Conservation (phyloP, 2,888 invertebrate species). For the Arctia plantaginis region DNA sequence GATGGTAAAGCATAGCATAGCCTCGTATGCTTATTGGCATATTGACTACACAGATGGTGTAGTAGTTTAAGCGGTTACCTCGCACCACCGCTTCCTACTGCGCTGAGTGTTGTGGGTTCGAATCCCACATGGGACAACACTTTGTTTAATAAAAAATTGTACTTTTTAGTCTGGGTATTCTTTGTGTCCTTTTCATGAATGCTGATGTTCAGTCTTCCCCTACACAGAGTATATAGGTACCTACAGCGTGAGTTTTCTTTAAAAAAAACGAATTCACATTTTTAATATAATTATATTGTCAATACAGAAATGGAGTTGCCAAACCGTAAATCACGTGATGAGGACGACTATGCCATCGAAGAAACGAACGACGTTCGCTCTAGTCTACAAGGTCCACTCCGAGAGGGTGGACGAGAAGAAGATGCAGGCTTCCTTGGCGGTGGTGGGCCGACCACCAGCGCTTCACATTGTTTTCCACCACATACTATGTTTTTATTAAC, state of each 20-base stretch:
- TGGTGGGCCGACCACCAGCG: conserved; percentile 63
- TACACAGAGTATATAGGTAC: too few species aligned
- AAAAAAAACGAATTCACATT: neutral
- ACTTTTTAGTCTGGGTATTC: too few species aligned
- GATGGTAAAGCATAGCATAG: too few species aligned
- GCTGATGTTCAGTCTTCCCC: too few species aligned
- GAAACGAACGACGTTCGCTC: conserved; percentile 86
- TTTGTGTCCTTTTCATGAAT: neutral
- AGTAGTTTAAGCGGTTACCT: too few species aligned
- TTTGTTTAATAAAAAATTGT: too few species aligned
- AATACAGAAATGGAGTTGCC: conserved; percentile 88
- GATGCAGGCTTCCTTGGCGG: conserved; percentile 80
- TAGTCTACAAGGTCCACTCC: conserved; percentile 88
- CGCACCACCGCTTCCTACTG: too few species aligned
- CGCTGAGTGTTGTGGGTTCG: too few species aligned
- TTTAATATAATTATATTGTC: neutral
- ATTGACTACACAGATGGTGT: too few species aligned
- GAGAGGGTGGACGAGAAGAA: conserved; percentile 85
- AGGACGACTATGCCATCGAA: conserved; percentile 76
- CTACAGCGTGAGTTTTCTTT: neutral
- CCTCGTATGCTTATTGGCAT: too few species aligned
- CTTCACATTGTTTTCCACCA: conserved; percentile 59
- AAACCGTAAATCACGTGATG: conserved; percentile 82
- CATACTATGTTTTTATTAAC: conserved; percentile 75
- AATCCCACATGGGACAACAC: too few species aligned